Evolutionary conservation across 1,140 invertebrate species (phyloP), one percentile per base, ranked within the genome.

Genomic region (Xylocopa sonorina): DNA sequence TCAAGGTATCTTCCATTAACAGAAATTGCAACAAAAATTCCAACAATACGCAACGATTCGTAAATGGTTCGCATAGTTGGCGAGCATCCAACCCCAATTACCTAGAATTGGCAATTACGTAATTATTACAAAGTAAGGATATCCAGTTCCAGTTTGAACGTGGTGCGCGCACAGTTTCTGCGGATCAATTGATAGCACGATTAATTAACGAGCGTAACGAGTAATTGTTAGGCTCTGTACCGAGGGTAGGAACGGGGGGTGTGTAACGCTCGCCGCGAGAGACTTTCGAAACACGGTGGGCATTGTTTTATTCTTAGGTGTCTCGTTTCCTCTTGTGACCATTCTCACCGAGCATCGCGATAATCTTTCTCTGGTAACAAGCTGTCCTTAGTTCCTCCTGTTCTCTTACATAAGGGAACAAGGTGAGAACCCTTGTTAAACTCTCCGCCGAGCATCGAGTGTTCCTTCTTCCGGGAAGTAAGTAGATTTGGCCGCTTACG

Each of bases 291-390:
- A 86, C 80, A 12, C 21, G 46, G 21, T 24, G 34, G 10, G 43
- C 57, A 86, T 86, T 86, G 84, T 86, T 80, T 86, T 68, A 82
- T 85, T 86, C 84, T 80, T 80, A 79, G 58, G 16, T 80, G 80
- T 86, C 83, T 85, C 83, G 66, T 85, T 86, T 91, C 88, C 88
- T 88, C 87, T 89, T 90, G 91, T 90, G 90, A 92, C 86, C 86
- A 91, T 92, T 92, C 91, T 87, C 90, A 91, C 89, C 88, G 83
- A 66, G 43, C 74, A 78, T 84, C 73, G 68, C 63, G 82, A 85
- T 85, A 85, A 85, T 85, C 73, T 78, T 71, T 53, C 57, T 85
- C 79, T 69, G 38, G 53, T 66, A 85, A 84, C 63, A 51, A 77
- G 78, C 41, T 38, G 50, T 53, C 60, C 53, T 24, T 24, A 4